These are phyloP conservation scores for Abrostola triplasia DNA, from an alignment of 2,888 invertebrate genomes.

Conservation along the genomic window DNA sequence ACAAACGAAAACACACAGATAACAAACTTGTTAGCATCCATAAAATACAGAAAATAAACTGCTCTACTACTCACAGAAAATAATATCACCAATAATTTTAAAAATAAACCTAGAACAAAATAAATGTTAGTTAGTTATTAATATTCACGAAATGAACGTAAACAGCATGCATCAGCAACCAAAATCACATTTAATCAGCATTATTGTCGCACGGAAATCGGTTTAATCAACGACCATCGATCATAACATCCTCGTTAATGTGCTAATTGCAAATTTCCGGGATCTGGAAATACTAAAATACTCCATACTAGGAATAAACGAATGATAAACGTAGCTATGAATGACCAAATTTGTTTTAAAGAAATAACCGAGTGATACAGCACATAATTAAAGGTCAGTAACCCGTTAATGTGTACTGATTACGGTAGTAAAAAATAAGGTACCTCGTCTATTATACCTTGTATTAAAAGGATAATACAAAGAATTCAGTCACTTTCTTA, in stretches of 20 bases:
- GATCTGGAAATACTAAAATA: background rate
- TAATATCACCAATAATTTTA: constrained; percentile 61
- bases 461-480: too few species aligned
- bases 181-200: constrained; percentile 17
- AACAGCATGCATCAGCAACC: constrained; percentile 1
- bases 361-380: too few species aligned
- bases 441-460: too few species aligned
- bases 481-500: too few species aligned
- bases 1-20: constrained; percentile 18
- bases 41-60: constrained; percentile 8
- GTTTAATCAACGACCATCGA: background rate
- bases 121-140: constrained; percentile 53
- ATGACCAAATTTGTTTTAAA: too few species aligned
- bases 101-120: constrained; percentile 87
- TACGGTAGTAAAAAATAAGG: too few species aligned
- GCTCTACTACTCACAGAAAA: constrained; percentile 31
- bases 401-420: too few species aligned
- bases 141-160: constrained; percentile 26
- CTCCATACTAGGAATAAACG: too few species aligned
- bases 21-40: constrained; percentile 33
- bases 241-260: constrained; percentile 2
- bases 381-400: too few species aligned
- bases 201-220: background rate
- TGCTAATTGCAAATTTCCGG: constrained; percentile 12
- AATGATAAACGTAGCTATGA: too few species aligned